Evolutionary conservation across 2,113 vertebrate genomes (phyloP), one percentile per base, ranked within the genome.

Genomic region (Haplotaxodon microlepis): DNA sequence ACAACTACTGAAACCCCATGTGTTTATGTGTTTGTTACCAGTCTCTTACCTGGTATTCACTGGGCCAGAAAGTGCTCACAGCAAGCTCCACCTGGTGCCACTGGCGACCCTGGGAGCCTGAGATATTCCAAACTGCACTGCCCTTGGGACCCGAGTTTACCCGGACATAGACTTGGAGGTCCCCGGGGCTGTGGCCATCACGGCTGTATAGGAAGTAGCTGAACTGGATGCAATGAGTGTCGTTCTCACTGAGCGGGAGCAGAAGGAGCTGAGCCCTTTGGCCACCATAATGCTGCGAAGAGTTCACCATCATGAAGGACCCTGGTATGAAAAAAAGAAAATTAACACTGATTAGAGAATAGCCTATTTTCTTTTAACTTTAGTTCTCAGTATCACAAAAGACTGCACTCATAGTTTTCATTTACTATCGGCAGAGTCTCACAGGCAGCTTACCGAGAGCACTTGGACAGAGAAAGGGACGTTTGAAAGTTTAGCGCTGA

Each of bases 141-240:
- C 98, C 98, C 92, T 97, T 91, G 4, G 97, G 96, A 2, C 97
- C 98, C 2, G 97, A 97, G 3, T 97, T 98, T 84, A 99, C 98
- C 2, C 97, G 96, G 12, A 99, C 97, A 2, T 97, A 99, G 91
- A 97, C 96, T 0, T 95, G 96, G 90, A 99, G 96, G 3, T 95
- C 95, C 80, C 98, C 98, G 0, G 98, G 98, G 92, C 98, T 98
- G 96, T 96, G 97, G 14, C 98, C 98, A 0, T 99, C 98, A 6
- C 97, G 96, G 94, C 97, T 98, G 93, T 98, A 98, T 86, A 99
- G 97, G 95, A 99, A 98, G 94, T 98, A 99, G 96, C 98, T 99
- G 97, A 99, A 99, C 96, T 99, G 98, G 29, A 99, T 97, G 92
- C 98, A 99, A 93, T 99, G 98, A 8, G 98, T 99, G 95, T 99